phyloP scores from a whole-genome alignment of 1,140 invertebrate genomes.

The Drosophila guanche region DNA sequence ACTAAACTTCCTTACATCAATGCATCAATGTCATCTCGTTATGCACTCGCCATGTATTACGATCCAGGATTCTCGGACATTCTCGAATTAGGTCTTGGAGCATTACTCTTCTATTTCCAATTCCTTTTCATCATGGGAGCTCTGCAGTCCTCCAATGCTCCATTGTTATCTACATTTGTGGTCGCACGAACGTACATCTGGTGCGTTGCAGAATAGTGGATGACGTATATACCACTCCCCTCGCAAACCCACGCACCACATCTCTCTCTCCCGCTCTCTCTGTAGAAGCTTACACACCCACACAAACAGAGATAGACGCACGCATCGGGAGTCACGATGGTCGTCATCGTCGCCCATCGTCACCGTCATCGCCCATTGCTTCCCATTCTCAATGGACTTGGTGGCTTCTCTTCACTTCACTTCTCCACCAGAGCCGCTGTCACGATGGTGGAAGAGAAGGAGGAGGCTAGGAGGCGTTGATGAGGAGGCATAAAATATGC shows the following conservation, averaged over 20 bases:
- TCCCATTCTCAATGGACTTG: conserved; percentile 41
- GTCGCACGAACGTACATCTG: too few relatives aligned
- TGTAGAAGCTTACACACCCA: conserved; percentile 21
- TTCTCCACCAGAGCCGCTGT: conserved; percentile 10
- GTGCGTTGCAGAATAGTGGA: background rate
- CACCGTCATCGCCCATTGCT: conserved; percentile 42
- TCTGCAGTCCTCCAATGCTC: too few relatives aligned
- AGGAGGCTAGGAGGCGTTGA: conserved; percentile 1
- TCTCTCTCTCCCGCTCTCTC: background rate
- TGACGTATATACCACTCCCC: conserved; percentile 14
- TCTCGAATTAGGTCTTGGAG: too few relatives aligned
- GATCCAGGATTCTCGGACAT: background rate
- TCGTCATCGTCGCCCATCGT: conserved; percentile 17
- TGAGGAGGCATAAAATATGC: conserved; percentile 33
- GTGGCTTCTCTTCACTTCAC: conserved; percentile 27
- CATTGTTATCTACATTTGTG: too few relatives aligned
- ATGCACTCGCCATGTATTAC: too few relatives aligned
- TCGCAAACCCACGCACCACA: background rate
- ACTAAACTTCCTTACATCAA: too few relatives aligned
- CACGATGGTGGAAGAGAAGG: too few relatives aligned
- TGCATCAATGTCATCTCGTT: too few relatives aligned
- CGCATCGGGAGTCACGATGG: conserved; percentile 14
- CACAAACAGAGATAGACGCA: conserved; percentile 6
- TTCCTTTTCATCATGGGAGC: too few relatives aligned
- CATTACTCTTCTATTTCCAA: too few relatives aligned